A percentile compares a stretch with the other conserved stretches of the same genome.
Conservation (phyloP, 2,888 invertebrate genomes). For the Caenorhabditis sp. region DNA sequence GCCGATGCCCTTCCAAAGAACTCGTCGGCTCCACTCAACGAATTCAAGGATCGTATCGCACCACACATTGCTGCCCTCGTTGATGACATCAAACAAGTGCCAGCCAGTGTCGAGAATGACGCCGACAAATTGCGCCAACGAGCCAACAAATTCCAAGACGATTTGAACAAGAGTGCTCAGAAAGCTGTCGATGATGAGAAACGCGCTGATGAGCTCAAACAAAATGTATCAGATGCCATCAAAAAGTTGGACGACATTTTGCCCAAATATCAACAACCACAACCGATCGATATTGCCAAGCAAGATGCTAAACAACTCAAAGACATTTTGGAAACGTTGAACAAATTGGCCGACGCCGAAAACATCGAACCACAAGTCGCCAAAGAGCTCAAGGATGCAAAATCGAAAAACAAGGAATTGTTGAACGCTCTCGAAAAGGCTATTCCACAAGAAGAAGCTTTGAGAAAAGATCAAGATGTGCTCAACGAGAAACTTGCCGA, state of each 20-base stretch:
- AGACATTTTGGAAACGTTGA: slow-evolving; percentile 10
- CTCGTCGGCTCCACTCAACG: slow-evolving; percentile 13
- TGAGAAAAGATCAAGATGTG: slow-evolving; percentile 7
- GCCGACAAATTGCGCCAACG: slow-evolving; percentile 16
- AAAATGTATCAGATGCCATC: slow-evolving; percentile 9
- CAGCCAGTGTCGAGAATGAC: slow-evolving; percentile 9
- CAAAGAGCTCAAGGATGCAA: slow-evolving; percentile 21
- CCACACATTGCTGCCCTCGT: slow-evolving; percentile 15
- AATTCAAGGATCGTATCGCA: slow-evolving; percentile 21
- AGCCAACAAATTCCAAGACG: slow-evolving; percentile 12
- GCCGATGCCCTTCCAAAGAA: slow-evolving; percentile 12
- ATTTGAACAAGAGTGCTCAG: slow-evolving; percentile 9
- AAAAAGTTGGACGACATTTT: slow-evolving; percentile 24
- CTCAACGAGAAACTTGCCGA: neutral
- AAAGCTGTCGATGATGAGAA: slow-evolving; percentile 24
- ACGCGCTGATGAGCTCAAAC: slow-evolving; percentile 11
- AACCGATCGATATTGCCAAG: slow-evolving; percentile 21
- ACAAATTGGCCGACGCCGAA: slow-evolving; percentile 2
- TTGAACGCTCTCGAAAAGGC: slow-evolving; percentile 10
- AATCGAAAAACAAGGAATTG: slow-evolving; percentile 24
- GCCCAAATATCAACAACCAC: slow-evolving; percentile 13
- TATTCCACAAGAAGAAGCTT: slow-evolving; percentile 15
- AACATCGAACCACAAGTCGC: slow-evolving; percentile 19
- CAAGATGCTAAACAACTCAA: slow-evolving; percentile 12
- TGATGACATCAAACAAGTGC: slow-evolving; percentile 12